These are phyloP conservation scores for Tyrannus savana DNA, from an alignment of 2,113 vertebrate genomes.

Conservation along the genomic window DNA sequence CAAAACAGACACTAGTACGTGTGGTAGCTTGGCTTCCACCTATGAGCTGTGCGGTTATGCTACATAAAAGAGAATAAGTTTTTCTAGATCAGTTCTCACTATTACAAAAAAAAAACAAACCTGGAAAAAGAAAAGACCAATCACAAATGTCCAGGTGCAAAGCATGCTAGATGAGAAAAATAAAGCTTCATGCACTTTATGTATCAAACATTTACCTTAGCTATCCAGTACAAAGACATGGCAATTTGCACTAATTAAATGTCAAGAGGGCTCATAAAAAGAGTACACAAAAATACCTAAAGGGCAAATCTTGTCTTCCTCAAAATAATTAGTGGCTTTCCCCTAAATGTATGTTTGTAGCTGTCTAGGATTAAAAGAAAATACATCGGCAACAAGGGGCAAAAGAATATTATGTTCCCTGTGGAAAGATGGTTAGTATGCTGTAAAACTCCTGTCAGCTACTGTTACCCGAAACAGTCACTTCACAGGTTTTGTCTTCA, in stretches of 20 bases:
- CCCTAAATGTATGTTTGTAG: not conserved
- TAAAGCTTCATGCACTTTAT: not conserved
- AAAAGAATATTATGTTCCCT: not conserved
- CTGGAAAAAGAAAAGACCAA: not conserved
- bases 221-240: not conserved
- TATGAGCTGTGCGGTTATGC: not conserved
- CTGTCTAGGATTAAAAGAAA: not conserved
- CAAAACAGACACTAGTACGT: not conserved
- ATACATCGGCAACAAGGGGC: not conserved
- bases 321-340: not conserved
- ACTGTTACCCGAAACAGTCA: not conserved
- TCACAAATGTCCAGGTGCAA: not conserved
- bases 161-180: not conserved
- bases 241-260: not conserved
- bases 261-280: not conserved
- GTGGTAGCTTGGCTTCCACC: not conserved
- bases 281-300: not conserved
- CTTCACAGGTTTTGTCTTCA: not conserved
- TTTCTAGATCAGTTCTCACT: not conserved
- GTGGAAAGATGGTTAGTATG: not conserved
- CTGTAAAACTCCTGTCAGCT: not conserved
- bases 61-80: not conserved
- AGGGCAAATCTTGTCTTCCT: not conserved
- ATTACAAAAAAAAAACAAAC: rapidly evolving
- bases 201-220: not conserved